Evolutionary conservation across 2,888 invertebrate genomes (phyloP).

Genomic region (Rhyacophila evoluta): DNA sequence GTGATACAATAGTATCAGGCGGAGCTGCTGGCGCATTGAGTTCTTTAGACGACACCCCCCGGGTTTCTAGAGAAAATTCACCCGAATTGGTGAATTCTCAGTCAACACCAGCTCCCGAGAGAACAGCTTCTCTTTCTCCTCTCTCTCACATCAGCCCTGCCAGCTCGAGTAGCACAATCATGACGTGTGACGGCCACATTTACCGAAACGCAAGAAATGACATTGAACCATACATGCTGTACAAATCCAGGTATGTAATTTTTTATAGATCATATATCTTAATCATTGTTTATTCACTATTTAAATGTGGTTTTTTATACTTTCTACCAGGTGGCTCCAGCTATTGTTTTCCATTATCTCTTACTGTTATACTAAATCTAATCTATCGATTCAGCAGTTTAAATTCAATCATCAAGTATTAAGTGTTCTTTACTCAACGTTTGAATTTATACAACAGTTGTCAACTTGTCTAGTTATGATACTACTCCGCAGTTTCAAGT

Average conservation of each 20-base stretch:
- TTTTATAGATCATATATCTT: background rate
- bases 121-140: conserved; percentile 59
- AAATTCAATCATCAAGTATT: no score
- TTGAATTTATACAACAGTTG: no score
- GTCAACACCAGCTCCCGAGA: conserved; percentile 58
- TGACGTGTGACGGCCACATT: conserved; percentile 69
- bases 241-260: conserved; percentile 48
- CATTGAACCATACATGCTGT: conserved; percentile 52
- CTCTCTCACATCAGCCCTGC: conserved; percentile 62
- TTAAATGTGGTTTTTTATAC: no score
- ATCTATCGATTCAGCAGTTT: background rate
- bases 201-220: conserved; percentile 68
- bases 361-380: background rate
- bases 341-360: no score
- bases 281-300: background rate
- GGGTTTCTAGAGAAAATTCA: conserved; percentile 57
- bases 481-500: no score
- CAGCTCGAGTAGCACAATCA: conserved; percentile 70
- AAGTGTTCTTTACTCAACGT: no score
- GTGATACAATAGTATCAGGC: conserved; percentile 61
- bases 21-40: conserved; percentile 66
- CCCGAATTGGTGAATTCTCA: conserved; percentile 52
- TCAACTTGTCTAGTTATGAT: no score
- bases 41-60: conserved; percentile 67
- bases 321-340: no score